Evolutionary conservation across 2,113 vertebrate species (phyloP).

Genomic region (Daphoenositta chrysoptera): DNA sequence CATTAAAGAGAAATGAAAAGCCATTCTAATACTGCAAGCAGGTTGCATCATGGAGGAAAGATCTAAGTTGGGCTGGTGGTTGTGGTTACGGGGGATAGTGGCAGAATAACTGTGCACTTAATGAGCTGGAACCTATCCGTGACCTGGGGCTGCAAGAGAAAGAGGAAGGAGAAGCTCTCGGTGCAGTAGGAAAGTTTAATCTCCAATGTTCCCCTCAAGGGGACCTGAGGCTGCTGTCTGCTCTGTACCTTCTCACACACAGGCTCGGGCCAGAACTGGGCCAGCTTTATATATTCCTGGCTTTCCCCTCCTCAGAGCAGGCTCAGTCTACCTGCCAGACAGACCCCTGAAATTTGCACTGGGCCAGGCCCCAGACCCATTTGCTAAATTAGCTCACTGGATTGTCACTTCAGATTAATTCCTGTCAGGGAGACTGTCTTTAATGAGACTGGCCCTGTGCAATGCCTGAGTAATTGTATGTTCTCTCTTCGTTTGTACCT

Average conservation of each 20-base stretch:
- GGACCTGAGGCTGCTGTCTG: constrained; percentile 4
- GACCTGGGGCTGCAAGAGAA: constrained; percentile 36
- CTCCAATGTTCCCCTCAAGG: constrained; percentile 15
- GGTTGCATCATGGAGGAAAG: constrained; percentile 45
- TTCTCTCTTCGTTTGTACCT: constrained; percentile 53
- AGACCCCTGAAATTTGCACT: not conserved
- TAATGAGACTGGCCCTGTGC: constrained; percentile 42
- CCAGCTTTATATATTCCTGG: not conserved
- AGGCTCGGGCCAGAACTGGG: not conserved
- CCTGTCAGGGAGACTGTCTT: constrained; percentile 5
- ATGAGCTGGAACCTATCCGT: constrained; percentile 41
- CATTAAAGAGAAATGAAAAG: constrained; percentile 57
- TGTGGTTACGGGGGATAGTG: constrained; percentile 6
- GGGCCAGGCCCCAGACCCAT: not conserved
- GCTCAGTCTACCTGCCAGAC: not conserved
- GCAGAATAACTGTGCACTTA: constrained; percentile 42
- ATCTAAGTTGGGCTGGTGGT: constrained; percentile 23
- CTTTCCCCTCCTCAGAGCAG: not conserved
- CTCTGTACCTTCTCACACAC: not conserved
- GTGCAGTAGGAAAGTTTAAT: constrained; percentile 30
- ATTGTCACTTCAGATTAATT: constrained; percentile 61
- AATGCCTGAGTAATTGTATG: constrained; percentile 18
- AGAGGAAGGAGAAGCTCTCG: constrained; percentile 10
- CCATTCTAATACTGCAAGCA: constrained; percentile 32
- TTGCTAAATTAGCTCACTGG: constrained; percentile 21